Evolutionary conservation across 2,797 vertebrate genomes (phyloP).

Genomic region (Mionectes olivaceus): DNA sequence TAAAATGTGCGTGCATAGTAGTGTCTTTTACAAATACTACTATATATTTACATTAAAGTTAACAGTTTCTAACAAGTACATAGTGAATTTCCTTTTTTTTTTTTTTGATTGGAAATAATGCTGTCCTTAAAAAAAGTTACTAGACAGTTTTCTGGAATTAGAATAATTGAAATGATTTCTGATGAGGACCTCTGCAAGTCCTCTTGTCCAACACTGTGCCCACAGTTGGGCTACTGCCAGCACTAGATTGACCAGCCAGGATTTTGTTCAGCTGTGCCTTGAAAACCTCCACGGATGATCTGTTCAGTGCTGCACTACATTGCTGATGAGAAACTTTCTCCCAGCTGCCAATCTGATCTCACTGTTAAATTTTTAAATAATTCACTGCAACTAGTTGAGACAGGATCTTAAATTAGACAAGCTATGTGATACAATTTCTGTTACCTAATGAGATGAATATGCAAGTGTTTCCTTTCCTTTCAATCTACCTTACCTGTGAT

Average conservation of each 20-base stretch:
- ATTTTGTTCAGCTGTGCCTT: not conserved
- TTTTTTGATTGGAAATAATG: not conserved
- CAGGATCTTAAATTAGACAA: constrained; percentile 24
- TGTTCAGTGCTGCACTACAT: not conserved
- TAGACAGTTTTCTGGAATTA: not conserved
- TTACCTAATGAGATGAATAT: constrained; percentile 49
- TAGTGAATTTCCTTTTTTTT: not conserved
- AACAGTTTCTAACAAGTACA: not conserved
- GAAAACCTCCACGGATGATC: not conserved
- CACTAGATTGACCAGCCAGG: not conserved
- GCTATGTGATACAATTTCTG: constrained; percentile 14
- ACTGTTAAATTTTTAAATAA: constrained; percentile 27
- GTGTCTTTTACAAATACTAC: not conserved
- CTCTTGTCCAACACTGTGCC: not conserved
- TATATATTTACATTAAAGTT: not conserved
- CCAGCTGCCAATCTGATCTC: not conserved
- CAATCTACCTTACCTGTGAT: not conserved
- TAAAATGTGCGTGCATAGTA: not conserved
- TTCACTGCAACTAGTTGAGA: constrained; percentile 45
- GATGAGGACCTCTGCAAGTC: not conserved
- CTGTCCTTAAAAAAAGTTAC: not conserved
- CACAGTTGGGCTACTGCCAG: not conserved
- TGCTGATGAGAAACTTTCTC: not conserved
- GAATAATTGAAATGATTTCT: not conserved
- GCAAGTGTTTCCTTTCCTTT: not conserved